A percentile compares a stretch with the other conserved stretches of the same genome.
Conservation (phyloP, 2,888 invertebrate genomes). For the Geophilus truncorum region DNA sequence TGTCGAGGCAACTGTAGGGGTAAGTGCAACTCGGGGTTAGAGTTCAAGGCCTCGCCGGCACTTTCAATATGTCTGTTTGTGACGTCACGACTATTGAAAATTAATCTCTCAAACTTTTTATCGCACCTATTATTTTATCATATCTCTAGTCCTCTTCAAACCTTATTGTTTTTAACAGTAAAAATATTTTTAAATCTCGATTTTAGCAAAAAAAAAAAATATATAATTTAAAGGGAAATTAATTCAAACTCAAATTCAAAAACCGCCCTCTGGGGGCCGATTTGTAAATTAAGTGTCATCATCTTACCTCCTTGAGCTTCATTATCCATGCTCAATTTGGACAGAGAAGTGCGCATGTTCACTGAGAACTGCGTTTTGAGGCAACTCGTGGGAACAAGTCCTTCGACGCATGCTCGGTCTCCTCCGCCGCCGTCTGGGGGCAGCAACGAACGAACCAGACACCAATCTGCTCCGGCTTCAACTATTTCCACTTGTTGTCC, state of each 20-base stretch:
- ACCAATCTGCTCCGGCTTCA: slow-evolving; percentile 61
- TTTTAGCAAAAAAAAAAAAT: neutral
- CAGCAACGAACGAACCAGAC: slow-evolving; percentile 46
- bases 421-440: slow-evolving; percentile 30
- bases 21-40: neutral
- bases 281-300: neutral
- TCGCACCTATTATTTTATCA: neutral
- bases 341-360: slow-evolving; percentile 44
- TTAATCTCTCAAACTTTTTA: neutral
- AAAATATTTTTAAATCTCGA: too few relatives aligned
- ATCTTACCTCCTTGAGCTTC: slow-evolving; percentile 41
- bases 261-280: neutral
- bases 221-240: neutral
- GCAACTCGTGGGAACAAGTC: slow-evolving; percentile 48
- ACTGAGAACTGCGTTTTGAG: slow-evolving; percentile 43
- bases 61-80: neutral
- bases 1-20: neutral
- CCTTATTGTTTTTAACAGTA: too few relatives aligned
- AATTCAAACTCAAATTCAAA: neutral
- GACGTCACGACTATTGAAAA: neutral
- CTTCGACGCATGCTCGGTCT: slow-evolving; percentile 42
- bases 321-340: slow-evolving; percentile 46
- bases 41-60: slow-evolving; percentile 3
- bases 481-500: slow-evolving; percentile 92
- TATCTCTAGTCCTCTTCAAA: neutral